These are phyloP conservation scores for Steinernema khuongi DNA, from an alignment of 1,140 invertebrate genomes.

Conservation along the genomic window DNA sequence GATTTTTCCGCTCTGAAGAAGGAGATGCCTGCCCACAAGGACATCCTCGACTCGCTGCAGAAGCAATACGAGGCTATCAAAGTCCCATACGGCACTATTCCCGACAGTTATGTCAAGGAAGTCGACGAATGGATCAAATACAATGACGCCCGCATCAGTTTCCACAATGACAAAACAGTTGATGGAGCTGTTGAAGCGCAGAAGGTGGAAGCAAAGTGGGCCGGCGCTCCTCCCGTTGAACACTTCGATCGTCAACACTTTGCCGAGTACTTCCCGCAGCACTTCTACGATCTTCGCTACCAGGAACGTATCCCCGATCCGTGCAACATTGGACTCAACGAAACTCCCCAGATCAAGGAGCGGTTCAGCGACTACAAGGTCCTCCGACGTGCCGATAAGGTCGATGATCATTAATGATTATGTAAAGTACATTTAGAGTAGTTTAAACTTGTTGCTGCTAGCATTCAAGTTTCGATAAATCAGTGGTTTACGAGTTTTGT, in stretches of 20 bases:
- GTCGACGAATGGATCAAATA: constrained; percentile 52
- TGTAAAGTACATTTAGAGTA: constrained; percentile 9
- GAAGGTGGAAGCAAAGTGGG: constrained; percentile 57
- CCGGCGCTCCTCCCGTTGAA: constrained; percentile 56
- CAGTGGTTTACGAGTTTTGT: constrained; percentile 6
- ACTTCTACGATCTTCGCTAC: constrained; percentile 51
- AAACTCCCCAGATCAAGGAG: constrained; percentile 39
- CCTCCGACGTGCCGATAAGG: constrained; percentile 47
- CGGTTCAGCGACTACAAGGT: constrained; percentile 54
- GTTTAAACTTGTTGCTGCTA: background rate
- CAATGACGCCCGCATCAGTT: constrained; percentile 51
- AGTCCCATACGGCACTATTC: constrained; percentile 52
- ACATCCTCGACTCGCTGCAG: constrained; percentile 51
- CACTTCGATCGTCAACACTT: constrained; percentile 51
- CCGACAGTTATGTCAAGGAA: constrained; percentile 45
- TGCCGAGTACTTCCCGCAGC: constrained; percentile 48
- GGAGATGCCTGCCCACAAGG: constrained; percentile 50
- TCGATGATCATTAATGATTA: constrained; percentile 46
- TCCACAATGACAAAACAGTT: constrained; percentile 50
- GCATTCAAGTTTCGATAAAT: background rate
- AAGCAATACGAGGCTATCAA: constrained; percentile 57
- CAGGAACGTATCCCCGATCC: constrained; percentile 50
- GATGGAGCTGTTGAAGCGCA: constrained; percentile 55
- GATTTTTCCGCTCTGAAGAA: constrained; percentile 58
- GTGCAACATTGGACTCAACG: constrained; percentile 46